Conservation (phyloP, 2,113 vertebrate species). For the Nibea coibor region DNA sequence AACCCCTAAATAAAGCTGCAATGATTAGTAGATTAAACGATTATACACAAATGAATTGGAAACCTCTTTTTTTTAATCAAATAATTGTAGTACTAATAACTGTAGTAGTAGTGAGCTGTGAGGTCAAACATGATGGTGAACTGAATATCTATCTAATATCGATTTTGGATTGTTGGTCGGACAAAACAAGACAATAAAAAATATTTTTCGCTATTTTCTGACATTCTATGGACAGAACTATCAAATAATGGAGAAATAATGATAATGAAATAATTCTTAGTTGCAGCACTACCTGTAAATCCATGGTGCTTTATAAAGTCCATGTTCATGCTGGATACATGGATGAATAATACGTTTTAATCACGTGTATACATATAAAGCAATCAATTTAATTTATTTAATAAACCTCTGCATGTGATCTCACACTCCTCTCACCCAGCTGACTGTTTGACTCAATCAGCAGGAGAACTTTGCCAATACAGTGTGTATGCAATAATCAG, state of each 20-base stretch:
- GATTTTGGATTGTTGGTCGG: not conserved
- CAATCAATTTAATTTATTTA: not conserved
- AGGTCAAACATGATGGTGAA: not conserved
- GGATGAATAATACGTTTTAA: not conserved
- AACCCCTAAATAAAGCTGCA: not conserved
- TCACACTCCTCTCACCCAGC: conserved; percentile 22
- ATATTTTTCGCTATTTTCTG: not conserved
- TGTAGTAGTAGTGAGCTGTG: no score
- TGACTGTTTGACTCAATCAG: conserved; percentile 38
- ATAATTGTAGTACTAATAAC: not conserved
- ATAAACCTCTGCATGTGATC: conserved; percentile 1
- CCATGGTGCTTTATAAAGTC: conserved; percentile 6
- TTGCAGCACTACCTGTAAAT: not conserved
- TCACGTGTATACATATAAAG: not conserved
- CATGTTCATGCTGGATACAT: conserved; percentile 13
- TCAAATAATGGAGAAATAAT: not conserved
- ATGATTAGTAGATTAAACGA: not conserved
- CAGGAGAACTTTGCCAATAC: conserved; percentile 15
- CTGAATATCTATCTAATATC: not conserved
- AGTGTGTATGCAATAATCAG: conserved; percentile 46
- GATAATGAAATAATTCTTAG: not conserved
- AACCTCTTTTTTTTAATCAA: accelerated
- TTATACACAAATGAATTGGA: not conserved
- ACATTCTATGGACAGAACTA: not conserved
- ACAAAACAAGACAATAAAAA: not conserved